These are phyloP conservation scores for Natrix natrix DNA, from an alignment of 2,797 vertebrate genomes.

Conservation along the genomic window DNA sequence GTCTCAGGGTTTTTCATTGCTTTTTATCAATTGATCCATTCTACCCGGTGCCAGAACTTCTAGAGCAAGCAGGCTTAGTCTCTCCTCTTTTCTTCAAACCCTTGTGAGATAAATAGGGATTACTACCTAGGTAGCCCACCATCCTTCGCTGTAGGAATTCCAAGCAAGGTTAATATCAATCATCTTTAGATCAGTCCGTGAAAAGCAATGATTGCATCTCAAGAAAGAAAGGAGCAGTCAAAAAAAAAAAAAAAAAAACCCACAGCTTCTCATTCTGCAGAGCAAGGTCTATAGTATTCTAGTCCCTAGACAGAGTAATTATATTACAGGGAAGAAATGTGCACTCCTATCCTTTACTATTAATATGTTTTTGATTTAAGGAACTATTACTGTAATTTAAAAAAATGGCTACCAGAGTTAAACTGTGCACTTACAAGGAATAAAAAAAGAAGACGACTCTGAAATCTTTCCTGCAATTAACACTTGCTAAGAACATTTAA, in stretches of 20 bases:
- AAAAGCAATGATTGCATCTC: neutral
- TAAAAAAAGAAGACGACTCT: neutral
- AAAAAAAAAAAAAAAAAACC: neutral
- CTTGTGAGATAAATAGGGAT: neutral
- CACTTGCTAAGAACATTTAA: constrained; percentile 38
- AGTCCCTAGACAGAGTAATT: constrained; percentile 47
- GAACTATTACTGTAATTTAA: constrained; percentile 34
- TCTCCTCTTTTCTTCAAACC: neutral
- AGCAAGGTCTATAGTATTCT: neutral
- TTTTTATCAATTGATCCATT: neutral
- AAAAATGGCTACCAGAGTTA: constrained; percentile 27
- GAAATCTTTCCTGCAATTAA: constrained; percentile 46
- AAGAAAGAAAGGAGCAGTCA: neutral
- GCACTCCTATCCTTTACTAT: neutral
- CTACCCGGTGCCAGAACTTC: neutral
- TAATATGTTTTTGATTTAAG: constrained; percentile 56
- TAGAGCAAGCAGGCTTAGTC: neutral
- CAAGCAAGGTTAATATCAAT: neutral
- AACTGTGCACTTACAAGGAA: constrained; percentile 35
- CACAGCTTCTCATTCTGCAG: neutral
- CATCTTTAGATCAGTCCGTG: neutral
- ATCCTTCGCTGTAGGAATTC: no score
- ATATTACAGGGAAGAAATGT: constrained; percentile 42
- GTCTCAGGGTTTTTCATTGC: neutral
- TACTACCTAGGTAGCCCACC: no score